Base-by-base conservation (phyloP, 2,888 invertebrate species). In the Epistrophe grossulariae region DNA sequence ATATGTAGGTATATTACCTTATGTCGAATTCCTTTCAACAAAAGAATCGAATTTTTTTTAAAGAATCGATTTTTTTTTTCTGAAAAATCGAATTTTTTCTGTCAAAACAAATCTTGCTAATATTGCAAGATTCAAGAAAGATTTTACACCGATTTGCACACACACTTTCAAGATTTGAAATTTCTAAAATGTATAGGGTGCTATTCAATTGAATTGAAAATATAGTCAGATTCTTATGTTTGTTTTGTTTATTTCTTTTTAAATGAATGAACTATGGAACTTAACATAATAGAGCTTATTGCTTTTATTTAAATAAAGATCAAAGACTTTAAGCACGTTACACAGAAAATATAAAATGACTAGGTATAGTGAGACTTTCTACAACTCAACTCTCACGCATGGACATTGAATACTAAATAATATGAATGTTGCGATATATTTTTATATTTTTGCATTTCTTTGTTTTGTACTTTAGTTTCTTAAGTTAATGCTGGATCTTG, bases 401-500 rank as follows among this genome's bases (percentile, higher is more conserved):
- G 73, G 74, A 85, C 62, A 66, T 78, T 78, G 81, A 81, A 85
- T 85, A 81, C 73, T 55, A 73, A 83, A 78, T 68, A 17, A 38
- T 15, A 35, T 15, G n/a, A 31, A 31, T 13, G 45, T 73, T 70
- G 70, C 31, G 4, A 64, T 28, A 50, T 5, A 17, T 28, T 45
- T 70, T 55, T 70, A 52, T 17, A 8, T 50, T 73, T 72, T 50
- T 57, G 70, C 62, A 71, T 79, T 70, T 28, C 55, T 55, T n/a
- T 70, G 78, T 73, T 81, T 24, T 60, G 24, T 71, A 17, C 50
- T 70, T 40, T 15, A 19, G 55, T 40, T 52, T 70, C n/a, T 52
- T 55, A 6, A 55, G 4, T 38, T 40, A 73, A 62, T 55, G 57
- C 55, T 78, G 72, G 62, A 1, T 73, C 60, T 62, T 24, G 81